Percentiles rank a stretch among this genome's conserved stretches.
These are phyloP conservation scores for Drosophila pachea DNA, from an alignment of 1,140 invertebrate species.

Conservation along the genomic window DNA sequence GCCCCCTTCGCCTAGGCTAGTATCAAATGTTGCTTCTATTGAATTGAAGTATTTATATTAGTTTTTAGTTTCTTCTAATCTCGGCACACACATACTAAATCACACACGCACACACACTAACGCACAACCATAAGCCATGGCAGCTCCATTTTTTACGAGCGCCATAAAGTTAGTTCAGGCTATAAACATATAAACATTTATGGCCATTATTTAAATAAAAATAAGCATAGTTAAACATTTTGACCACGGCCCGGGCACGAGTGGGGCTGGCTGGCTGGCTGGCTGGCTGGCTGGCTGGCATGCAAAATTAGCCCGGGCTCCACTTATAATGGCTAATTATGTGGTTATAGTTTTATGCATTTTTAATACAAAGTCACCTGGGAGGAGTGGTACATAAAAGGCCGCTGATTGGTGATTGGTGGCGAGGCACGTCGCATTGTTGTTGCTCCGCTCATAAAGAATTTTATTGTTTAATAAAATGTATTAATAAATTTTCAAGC, in stretches of 20 bases:
- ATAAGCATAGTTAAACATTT: conserved; percentile 73
- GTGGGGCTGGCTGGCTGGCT: conserved; percentile 1
- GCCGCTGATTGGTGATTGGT: conserved; percentile 52
- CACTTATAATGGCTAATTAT: conserved; percentile 76
- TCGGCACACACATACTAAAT: neutral
- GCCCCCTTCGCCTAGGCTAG: no score
- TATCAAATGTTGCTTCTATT: no score
- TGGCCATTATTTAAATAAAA: conserved; percentile 75
- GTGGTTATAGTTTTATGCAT: conserved; percentile 77
- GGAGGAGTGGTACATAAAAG: conserved; percentile 61
- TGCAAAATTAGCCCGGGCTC: conserved; percentile 63
- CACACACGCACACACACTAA: neutral
- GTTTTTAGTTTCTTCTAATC: neutral
- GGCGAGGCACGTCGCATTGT: conserved; percentile 35
- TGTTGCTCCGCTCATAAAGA: conserved; percentile 45
- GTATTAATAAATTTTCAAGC: conserved; percentile 66
- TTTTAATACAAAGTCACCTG: conserved; percentile 62
- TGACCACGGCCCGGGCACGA: neutral
- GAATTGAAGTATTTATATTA: no score
- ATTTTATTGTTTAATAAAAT: conserved; percentile 72
- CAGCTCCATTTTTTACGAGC: conserved; percentile 69
- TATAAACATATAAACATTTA: conserved; percentile 70
- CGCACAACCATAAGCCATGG: conserved; percentile 35
- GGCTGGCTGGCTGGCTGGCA: conserved; percentile 20
- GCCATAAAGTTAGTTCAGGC: conserved; percentile 63